Base-by-base conservation (phyloP, 2,888 invertebrate genomes). In the Cylindroiulus punctatus region DNA sequence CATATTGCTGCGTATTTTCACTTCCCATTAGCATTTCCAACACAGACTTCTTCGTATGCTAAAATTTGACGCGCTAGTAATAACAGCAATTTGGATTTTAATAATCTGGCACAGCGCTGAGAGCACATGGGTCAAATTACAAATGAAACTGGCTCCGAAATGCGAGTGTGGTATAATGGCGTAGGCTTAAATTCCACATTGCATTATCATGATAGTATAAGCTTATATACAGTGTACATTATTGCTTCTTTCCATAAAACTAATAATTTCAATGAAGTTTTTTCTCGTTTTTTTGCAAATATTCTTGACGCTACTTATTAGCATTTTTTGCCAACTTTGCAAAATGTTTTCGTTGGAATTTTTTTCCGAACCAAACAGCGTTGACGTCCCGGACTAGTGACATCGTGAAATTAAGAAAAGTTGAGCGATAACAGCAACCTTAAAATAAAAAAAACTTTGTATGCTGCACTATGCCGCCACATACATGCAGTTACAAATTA, bases 101-200 rank as follows among this genome's bases (percentile, higher is more conserved):
- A 76, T 76, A 76, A 76, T 76, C 76, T 76, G 30, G 30, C 76
- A 17, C 12, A 30, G 76, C 76, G 30, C 76, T 76, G 14, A 30
- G 76, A 76, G 76, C 76, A 30, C 76, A 65, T 65, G 76, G 76
- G 76, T 76, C 76, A 76, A 76, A 76, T 76, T 76, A 76, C 76
- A 30, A 76, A 76, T 76, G 30, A 76, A 76, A 76, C 76, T 65
- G 22, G 65, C 26, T 22, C 57, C 22, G 76, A 17, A 76, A 17
- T 76, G 14, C 14, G 26, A 76, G 30, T 30, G 17, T 4, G 3
- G 10, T 76, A 14, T 30, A 76, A 65, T 65, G 8, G 57, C 22
- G 7, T 22, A 7, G 57, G 19, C 22, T 65, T 44, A 44, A 44
- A 44, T 44, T 17, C 52, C 19, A n/a, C n/a, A 0, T 52, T 52